Evolutionary conservation across 2,888 invertebrate genomes (phyloP).

Genomic region (Acholoe squamosa): DNA sequence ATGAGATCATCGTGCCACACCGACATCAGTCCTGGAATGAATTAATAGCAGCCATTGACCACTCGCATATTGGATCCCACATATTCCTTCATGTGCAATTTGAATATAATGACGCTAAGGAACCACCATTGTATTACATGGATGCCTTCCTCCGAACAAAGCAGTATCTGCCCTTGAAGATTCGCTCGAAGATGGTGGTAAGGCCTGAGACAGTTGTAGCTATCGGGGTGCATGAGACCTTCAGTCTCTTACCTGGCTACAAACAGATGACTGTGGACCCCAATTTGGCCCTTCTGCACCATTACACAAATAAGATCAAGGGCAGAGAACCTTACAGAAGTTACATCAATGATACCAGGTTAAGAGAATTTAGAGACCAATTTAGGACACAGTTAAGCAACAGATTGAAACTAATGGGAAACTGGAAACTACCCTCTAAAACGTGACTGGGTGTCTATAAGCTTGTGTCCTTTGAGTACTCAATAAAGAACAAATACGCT

Average conservation of each 20-base stretch:
- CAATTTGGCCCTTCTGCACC: constrained; percentile 9
- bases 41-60: constrained; percentile 69
- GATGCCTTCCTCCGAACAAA: not conserved
- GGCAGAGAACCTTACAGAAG: not conserved
- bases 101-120: not conserved
- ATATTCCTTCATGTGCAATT: constrained; percentile 14
- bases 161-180: not conserved
- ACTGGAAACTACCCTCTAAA: not conserved
- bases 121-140: not conserved
- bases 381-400: not conserved
- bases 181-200: constrained; percentile 8
- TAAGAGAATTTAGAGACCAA: not conserved
- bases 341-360: not conserved
- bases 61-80: not conserved
- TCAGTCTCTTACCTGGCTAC: not conserved
- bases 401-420: not conserved
- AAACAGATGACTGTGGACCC: not conserved
- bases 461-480: too few relatives aligned
- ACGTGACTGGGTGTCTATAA: too few relatives aligned
- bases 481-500: too few relatives aligned
- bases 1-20: constrained; percentile 78
- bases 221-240: constrained; percentile 19
- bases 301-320: not conserved
- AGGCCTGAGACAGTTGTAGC: not conserved
- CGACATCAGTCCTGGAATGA: constrained; percentile 70